Evolutionary conservation across 2,113 vertebrate species (phyloP).

Genomic region (pig (Sus scrofa)): T2T-Sscrofa CM001155.3:6746001-6746500

Average conservation of each 20-base stretch:
- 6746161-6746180: background rate
- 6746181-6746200: no score
- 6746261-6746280: rapidly evolving
- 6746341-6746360: rapidly evolving
- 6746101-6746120: no score
- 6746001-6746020: no score
- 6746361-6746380: background rate
- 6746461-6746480: rapidly evolving
- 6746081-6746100: no score
- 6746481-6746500: background rate
- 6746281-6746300: background rate
- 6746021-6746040: no score
- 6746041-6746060: no score
- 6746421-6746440: no score
- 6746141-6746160: no score
- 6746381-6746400: background rate
- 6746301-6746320: rapidly evolving
- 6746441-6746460: background rate
- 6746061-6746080: no score
- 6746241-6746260: rapidly evolving
- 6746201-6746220: rapidly evolving
- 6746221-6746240: background rate
- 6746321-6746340: rapidly evolving
- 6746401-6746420: background rate
- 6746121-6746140: no score